Conservation (phyloP, 2,113 vertebrate genomes). For the Vidua chalybeata region DNA sequence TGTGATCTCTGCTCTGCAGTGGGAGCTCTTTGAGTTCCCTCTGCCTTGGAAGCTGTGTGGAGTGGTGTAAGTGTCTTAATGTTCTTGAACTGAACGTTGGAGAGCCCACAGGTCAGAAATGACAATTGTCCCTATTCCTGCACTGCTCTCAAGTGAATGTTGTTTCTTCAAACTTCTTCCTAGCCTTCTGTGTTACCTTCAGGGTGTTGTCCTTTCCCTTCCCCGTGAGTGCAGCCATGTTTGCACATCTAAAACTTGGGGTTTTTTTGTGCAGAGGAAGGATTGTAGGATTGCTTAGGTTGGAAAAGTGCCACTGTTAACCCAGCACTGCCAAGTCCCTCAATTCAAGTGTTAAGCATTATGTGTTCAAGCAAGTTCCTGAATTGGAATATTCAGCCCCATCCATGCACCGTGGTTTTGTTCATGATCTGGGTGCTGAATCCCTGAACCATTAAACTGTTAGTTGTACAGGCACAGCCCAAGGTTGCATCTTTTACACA, state of each 20-base stretch:
- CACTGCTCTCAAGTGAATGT: background rate
- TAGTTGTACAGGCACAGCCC: background rate
- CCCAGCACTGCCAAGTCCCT: background rate
- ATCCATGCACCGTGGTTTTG: background rate
- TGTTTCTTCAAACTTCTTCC: background rate
- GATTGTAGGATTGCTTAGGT: background rate
- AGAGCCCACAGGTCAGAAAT: background rate
- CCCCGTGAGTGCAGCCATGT: background rate
- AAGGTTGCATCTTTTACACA: background rate
- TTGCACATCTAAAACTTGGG: background rate
- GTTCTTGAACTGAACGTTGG: background rate
- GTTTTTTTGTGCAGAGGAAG: background rate
- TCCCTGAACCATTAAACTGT: background rate
- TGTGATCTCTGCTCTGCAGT: background rate
- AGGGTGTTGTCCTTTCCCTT: background rate
- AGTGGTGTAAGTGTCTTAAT: background rate
- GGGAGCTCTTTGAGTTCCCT: background rate
- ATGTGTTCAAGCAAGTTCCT: background rate
- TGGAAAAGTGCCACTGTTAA: background rate
- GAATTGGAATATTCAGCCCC: background rate
- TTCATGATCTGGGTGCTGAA: background rate
- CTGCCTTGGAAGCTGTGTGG: background rate
- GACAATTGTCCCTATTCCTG: accelerated
- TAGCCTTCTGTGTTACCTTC: background rate
- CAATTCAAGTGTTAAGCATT: background rate